Evolutionary conservation across 1,140 invertebrate genomes (phyloP), one percentile per base, ranked within the genome.

Genomic region (Portunus trituberculatus): DNA sequence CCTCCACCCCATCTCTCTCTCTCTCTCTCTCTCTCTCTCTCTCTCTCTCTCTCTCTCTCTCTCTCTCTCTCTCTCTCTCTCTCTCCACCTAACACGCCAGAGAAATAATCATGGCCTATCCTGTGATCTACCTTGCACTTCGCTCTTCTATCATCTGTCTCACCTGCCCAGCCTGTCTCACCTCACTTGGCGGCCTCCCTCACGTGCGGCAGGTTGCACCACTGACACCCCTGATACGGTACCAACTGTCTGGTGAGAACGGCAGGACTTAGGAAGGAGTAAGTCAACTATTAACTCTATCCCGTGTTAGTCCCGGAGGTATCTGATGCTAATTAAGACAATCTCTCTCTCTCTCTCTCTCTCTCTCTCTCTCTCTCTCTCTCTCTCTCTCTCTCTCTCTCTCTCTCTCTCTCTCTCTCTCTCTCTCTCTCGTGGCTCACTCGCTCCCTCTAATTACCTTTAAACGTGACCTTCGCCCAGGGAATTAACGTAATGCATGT

Each of bases 11-110:
- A 7, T 76, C 67, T 76, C 67, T 76, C 67, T 76, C 67, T 76
- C 67, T 76, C 67, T 76, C 67, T 76, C 52, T 76, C 67, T n/a
- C 67, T n/a, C 67, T 76, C 67, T n/a, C 67, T 76, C 67, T 76
- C 67, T 76, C 67, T 76, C 67, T 76, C 67, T 76, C 67, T 76
- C 52, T 59, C 52, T 59, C 52, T 59, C 52, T 59, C 52, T 59
- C 52, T 59, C 52, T 59, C 52, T 59, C 52, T 59, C n/a, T n/a
- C n/a, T n/a, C n/a, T n/a, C n/a, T 39, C 39, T 39, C 39, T 39
- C 39, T 39, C 39, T 39, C 39, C 6, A 1, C 6, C 39, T 6
- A 39, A 39, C 39, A 39, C 39, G 6, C 1, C 1, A 39, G 6
- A 39, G 6, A 39, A 39, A 39, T 39, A 39, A 39, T 39, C 39